Evolutionary conservation across 1,140 invertebrate genomes (phyloP).

Genomic region (Stegodyphus dumicola): DNA sequence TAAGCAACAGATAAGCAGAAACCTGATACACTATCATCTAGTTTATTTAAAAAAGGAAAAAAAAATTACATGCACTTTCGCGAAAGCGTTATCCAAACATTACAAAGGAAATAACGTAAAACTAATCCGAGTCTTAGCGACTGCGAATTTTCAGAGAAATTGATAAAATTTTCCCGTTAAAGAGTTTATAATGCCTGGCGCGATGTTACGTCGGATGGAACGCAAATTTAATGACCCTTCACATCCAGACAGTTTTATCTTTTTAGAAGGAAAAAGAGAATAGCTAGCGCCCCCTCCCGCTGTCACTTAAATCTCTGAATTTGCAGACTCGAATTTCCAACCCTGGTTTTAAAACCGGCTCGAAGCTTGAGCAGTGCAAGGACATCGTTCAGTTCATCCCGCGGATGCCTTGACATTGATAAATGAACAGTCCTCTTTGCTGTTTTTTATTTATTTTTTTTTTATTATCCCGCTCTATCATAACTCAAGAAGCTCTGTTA

Average conservation of each 20-base stretch:
- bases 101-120: slow-evolving; percentile 8
- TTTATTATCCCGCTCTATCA: slow-evolving; percentile 5
- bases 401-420: slow-evolving; percentile 22
- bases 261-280: slow-evolving; percentile 10
- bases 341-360: slow-evolving; percentile 12
- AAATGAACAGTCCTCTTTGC: slow-evolving; percentile 18
- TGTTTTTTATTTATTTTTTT: background rate
- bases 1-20: too few species aligned
- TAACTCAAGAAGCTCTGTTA: slow-evolving; percentile 32
- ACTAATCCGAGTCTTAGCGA: slow-evolving; percentile 13
- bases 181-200: slow-evolving; percentile 43
- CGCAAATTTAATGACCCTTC: slow-evolving; percentile 49
- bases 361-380: background rate
- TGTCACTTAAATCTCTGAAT: slow-evolving; percentile 48
- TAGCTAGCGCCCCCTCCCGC: background rate
- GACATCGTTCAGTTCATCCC: slow-evolving; percentile 34
- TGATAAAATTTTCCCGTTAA: slow-evolving; percentile 48
- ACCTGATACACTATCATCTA: too few species aligned
- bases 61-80: background rate
- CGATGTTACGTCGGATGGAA: slow-evolving; percentile 40
- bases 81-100: slow-evolving; percentile 1
- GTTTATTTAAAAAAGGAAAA: too few species aligned
- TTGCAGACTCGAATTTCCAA: slow-evolving; percentile 44
- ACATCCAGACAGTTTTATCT: slow-evolving; percentile 51
- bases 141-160: slow-evolving; percentile 22